These are phyloP conservation scores for Eurois occulta DNA, from an alignment of 2,888 invertebrate species.

Conservation along the genomic window DNA sequence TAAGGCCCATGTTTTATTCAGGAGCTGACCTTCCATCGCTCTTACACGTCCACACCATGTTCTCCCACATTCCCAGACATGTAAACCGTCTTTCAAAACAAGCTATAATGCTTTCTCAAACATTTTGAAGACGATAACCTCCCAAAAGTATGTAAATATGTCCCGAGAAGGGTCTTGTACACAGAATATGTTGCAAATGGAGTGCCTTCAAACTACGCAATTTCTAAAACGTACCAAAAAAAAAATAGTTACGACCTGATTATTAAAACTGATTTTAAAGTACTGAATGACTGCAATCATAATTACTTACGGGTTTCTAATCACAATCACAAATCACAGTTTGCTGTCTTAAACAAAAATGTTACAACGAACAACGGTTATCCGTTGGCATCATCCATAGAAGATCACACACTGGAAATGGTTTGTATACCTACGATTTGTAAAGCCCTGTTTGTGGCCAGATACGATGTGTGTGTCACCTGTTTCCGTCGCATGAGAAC, in stretches of 20 bases:
- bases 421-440: not conserved
- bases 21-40: constrained; percentile 38
- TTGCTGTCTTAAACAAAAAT: not conserved
- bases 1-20: constrained; percentile 54
- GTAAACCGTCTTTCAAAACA: constrained; percentile 59
- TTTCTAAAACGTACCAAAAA: not conserved
- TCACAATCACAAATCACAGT: not conserved
- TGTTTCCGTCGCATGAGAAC: not conserved
- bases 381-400: not conserved
- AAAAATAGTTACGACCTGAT: not conserved
- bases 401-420: not conserved
- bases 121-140: constrained; percentile 62
- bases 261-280: not conserved
- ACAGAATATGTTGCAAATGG: constrained; percentile 20
- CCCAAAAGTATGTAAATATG: constrained; percentile 71
- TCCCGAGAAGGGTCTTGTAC: constrained; percentile 35
- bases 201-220: not conserved
- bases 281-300: not conserved
- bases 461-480: not conserved
- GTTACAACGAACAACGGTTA: not conserved
- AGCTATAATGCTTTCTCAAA: constrained; percentile 65
- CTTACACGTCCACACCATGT: constrained; percentile 45
- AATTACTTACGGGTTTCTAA: not conserved
- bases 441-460: not conserved
- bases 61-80: constrained; percentile 46